A percentile compares a stretch with the other conserved stretches of the same genome.
These are phyloP conservation scores for Leptarthrus brevirostris DNA, from an alignment of 2,888 invertebrate genomes.

Conservation along the genomic window DNA sequence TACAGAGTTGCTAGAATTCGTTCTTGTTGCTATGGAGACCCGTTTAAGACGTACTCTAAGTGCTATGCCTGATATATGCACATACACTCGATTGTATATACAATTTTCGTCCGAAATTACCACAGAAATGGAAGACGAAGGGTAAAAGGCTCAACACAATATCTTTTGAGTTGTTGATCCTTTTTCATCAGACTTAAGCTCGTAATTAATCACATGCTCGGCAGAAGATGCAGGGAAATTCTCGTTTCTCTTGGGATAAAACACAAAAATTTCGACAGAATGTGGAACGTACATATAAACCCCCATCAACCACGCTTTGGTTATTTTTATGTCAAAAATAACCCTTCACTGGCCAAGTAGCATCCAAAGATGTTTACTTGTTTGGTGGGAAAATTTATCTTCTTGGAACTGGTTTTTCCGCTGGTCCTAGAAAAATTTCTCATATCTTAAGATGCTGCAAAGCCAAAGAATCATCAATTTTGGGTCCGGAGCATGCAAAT, in stretches of 20 bases:
- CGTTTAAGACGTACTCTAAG: conserved; percentile 52
- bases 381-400: conserved; percentile 33
- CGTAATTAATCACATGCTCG: conserved; percentile 67
- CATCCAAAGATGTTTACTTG: conserved; percentile 13
- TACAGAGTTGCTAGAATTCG: conserved; percentile 37
- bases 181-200: conserved; percentile 64
- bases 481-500: background rate
- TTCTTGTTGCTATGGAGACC: conserved; percentile 53
- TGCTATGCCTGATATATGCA: conserved; percentile 4
- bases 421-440: conserved; percentile 29
- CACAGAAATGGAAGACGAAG: conserved; percentile 46
- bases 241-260: background rate
- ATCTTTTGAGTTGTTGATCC: conserved; percentile 52
- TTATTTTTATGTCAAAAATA: conserved; percentile 2
- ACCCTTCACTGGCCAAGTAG: conserved; percentile 5
- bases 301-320: background rate
- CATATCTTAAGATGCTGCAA: conserved; percentile 23
- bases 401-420: conserved; percentile 26
- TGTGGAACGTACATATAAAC: background rate
- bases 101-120: background rate
- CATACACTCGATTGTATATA: conserved; percentile 5
- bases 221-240: conserved; percentile 58
- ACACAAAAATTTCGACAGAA: conserved; percentile 3
- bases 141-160: conserved; percentile 42
- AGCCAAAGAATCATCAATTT: background rate